Conservation (phyloP, 2,888 invertebrate genomes). For the Pandemis cinnamomeana region DNA sequence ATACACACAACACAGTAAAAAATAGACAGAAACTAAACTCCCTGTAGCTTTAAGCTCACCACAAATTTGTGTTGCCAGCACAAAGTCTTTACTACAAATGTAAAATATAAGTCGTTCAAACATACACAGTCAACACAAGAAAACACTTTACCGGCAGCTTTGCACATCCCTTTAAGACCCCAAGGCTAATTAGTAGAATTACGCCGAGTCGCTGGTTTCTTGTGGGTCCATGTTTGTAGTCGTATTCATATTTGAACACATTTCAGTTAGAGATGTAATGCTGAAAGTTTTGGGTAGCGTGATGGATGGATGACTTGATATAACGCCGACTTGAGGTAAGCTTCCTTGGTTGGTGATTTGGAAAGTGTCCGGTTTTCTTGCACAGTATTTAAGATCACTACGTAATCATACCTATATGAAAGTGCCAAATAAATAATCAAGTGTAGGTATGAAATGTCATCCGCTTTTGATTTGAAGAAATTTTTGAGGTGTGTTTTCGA, state of each 20-base stretch:
- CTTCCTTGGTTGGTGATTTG: background rate
- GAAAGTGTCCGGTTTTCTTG: background rate
- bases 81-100: slow-evolving; percentile 1
- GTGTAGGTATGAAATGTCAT: too few relatives aligned
- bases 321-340: background rate
- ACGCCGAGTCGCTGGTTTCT: slow-evolving; percentile 22
- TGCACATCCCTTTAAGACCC: slow-evolving; percentile 15
- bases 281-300: slow-evolving; percentile 22
- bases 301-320: slow-evolving; percentile 4
- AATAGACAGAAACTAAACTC: background rate
- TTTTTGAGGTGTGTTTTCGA: too few relatives aligned
- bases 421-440: too few relatives aligned
- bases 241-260: slow-evolving; percentile 21
- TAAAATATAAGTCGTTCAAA: slow-evolving; percentile 13
- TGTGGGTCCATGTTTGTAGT: slow-evolving; percentile 7
- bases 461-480: too few relatives aligned
- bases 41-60: background rate
- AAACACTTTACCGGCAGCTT: slow-evolving; percentile 10
- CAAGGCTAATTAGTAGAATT: slow-evolving; percentile 17
- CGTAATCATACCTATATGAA: too few relatives aligned
- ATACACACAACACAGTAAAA: background rate
- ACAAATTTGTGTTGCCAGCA: background rate
- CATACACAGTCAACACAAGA: slow-evolving; percentile 22
- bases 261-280: slow-evolving; percentile 7
- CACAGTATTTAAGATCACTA: too few relatives aligned